Evolutionary conservation across 2,888 invertebrate species (phyloP).

Genomic region (Sarcophaga subvicina): DNA sequence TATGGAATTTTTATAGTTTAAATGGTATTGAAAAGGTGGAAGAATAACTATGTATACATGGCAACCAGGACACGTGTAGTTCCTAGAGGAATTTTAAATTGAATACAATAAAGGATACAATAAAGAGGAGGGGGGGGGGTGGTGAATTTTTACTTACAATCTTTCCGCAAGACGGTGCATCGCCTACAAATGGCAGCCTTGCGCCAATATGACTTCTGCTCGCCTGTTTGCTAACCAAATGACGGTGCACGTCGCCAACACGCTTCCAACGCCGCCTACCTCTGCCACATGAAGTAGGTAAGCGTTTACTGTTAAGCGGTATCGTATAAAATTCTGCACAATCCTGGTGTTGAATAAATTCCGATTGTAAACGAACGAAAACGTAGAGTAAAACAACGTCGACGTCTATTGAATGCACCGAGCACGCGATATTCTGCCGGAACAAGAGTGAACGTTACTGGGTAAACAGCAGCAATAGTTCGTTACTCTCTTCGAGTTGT

Average conservation of each 20-base stretch:
- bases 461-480: background rate
- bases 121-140: no score
- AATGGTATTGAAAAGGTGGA: no score
- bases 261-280: constrained; percentile 70
- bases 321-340: constrained; percentile 71
- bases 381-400: background rate
- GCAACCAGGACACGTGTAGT: no score
- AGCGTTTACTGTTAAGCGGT: constrained; percentile 71
- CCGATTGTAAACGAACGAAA: constrained; percentile 56
- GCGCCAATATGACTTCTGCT: constrained; percentile 74
- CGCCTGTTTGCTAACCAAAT: constrained; percentile 61
- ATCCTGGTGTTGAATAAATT: constrained; percentile 68
- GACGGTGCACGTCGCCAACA: constrained; percentile 59
- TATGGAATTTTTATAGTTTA: background rate
- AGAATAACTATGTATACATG: no score
- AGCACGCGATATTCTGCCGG: no score
- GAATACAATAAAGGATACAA: no score
- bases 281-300: constrained; percentile 72
- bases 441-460: no score
- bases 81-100: no score
- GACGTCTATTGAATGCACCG: background rate
- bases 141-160: constrained; percentile 77
- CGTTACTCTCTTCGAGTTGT: background rate
- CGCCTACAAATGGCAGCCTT: constrained; percentile 81
- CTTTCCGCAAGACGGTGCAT: constrained; percentile 82